A percentile compares a stretch with the other conserved stretches of the same genome.
phyloP scores from a whole-genome alignment of 2,888 invertebrate species.

The Synanthedon formicaeformis region DNA sequence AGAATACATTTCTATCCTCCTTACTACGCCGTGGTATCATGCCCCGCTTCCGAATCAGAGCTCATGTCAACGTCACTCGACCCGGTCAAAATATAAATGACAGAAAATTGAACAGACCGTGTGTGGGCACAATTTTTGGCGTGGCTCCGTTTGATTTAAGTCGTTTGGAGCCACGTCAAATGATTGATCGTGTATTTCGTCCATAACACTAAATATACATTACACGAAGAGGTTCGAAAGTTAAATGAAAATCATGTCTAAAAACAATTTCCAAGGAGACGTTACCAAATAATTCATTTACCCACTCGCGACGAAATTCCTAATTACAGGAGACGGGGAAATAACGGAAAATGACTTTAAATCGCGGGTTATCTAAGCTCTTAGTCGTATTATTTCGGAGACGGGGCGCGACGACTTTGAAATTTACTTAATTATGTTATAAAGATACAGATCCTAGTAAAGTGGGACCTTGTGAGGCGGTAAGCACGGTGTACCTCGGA shows the following conservation, averaged over 20 bases:
- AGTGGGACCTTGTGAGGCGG: constrained; percentile 24
- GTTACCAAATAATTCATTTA: constrained; percentile 26
- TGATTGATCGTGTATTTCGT: too few species aligned
- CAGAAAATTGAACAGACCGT: too few species aligned
- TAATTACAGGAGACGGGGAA: constrained; percentile 40
- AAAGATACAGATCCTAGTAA: constrained; percentile 50
- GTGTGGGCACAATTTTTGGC: too few species aligned
- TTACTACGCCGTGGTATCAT: too few species aligned
- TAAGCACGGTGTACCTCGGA: constrained; percentile 15
- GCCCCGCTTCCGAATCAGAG: too few species aligned
- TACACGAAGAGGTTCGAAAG: constrained; percentile 12
- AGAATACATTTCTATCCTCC: too few species aligned
- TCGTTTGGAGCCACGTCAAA: too few species aligned
- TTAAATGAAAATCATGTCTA: constrained; percentile 11
- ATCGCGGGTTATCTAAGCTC: constrained; percentile 43
- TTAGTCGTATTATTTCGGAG: constrained; percentile 46
- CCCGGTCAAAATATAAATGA: too few species aligned
- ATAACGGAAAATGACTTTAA: constrained; percentile 44
- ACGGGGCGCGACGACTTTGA: constrained; percentile 41
- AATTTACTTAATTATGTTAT: constrained; percentile 57
- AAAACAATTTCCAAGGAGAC: constrained; percentile 17
- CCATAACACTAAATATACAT: constrained; percentile 16
- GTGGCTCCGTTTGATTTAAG: too few species aligned
- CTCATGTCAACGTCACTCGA: too few species aligned
- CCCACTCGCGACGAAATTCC: constrained; percentile 29